Base-by-base conservation (phyloP, 2,888 invertebrate genomes). In the Theodoxus fluviatilis region DNA sequence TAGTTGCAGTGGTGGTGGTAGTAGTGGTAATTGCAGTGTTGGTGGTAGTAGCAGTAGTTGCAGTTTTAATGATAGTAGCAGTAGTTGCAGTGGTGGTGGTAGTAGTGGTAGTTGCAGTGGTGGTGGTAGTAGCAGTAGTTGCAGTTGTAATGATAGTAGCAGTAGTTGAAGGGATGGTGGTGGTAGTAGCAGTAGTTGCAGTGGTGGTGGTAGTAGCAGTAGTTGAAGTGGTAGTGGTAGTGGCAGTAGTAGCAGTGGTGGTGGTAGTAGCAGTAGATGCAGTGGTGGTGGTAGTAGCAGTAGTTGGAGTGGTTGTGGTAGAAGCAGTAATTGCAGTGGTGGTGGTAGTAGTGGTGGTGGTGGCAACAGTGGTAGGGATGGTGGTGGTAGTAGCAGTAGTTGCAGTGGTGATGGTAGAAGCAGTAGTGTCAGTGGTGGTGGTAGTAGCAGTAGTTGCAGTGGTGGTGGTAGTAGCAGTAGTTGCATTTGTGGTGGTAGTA, bases 31-130 rank as follows among this genome's bases (percentile, higher is more conserved):
- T 55, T 18, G 55, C 22, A 55, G 55, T 55, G 22, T 12, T 55
- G 22, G 55, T 55, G 22, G 55, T 55, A 55, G 55, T 55, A 55
- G 55, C 22, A 55, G 55, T 55, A 55, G 55, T 55, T 18, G 55
- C 22, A 55, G 55, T 55, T 18, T 12, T 55, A 55, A 22, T 55
- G 22, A 22, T 55, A 55, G 55, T 55, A 55, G 55, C 22, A 55
- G 55, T 55, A 55, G 55, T 55, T 18, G 55, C 22, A 55, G 9
- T 12, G 15, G 9, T 12, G 15, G 9, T 43, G 9, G 9, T 43
- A 43, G 9, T 15, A 43, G 43, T 9, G n/a, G 49, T 49, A 22
- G 49, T 49, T 49, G 18, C 18, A 9, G 18, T 43, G 43, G 43
- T 12, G 43, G 15, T 15, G 15, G 9, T 15, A 43, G 43, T 15